These are phyloP conservation scores for Xylocopa sonorina DNA, from an alignment of 1,140 invertebrate genomes.

Conservation along the genomic window DNA sequence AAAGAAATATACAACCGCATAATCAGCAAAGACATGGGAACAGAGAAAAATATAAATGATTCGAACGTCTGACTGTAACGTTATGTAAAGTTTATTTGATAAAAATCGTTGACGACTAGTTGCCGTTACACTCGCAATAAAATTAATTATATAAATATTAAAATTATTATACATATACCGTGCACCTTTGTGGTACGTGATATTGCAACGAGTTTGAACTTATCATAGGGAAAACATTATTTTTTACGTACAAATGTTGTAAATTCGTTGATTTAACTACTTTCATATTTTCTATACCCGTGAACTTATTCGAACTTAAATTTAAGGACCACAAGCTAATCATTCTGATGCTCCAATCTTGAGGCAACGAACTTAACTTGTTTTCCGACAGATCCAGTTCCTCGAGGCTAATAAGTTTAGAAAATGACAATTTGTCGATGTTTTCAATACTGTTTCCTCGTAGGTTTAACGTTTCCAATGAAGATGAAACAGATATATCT, in stretches of 20 bases:
- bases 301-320: slow-evolving; percentile 31
- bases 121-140: too few relatives aligned
- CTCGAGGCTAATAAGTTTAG: background rate
- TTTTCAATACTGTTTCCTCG: slow-evolving; percentile 19
- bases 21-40: too few relatives aligned
- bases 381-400: slow-evolving; percentile 49
- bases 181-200: slow-evolving; percentile 9
- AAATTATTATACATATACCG: slow-evolving; percentile 12
- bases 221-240: slow-evolving; percentile 16
- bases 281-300: background rate
- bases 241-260: slow-evolving; percentile 30
- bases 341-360: background rate
- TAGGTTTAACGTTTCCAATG: slow-evolving; percentile 33
- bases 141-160: too few relatives aligned
- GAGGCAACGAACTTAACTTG: background rate
- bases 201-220: background rate
- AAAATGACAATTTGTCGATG: background rate
- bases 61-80: too few relatives aligned
- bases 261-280: background rate
- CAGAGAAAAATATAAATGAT: too few relatives aligned
- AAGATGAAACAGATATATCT: rapidly evolving
- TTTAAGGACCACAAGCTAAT: slow-evolving; percentile 25
- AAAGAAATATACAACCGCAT: too few relatives aligned
- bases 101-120: too few relatives aligned
- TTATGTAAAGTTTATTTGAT: too few relatives aligned